These are phyloP conservation scores for Scalopus aquaticus DNA, from an alignment of 2,113 vertebrate species.

Conservation along the genomic window DNA sequence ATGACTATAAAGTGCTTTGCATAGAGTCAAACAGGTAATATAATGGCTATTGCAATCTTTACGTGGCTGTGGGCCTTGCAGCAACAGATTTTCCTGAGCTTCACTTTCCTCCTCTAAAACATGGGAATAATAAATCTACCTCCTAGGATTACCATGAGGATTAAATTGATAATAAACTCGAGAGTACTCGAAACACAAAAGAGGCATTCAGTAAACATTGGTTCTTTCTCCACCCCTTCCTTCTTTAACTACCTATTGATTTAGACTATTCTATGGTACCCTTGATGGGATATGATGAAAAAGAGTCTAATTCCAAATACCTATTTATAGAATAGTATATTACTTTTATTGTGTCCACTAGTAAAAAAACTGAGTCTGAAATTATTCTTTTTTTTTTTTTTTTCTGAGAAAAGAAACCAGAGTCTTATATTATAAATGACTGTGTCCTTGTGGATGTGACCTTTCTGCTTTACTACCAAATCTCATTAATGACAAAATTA, in stretches of 20 bases:
- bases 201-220: neutral
- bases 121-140: neutral
- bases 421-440: conserved; percentile 13
- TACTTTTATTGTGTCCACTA: conserved; percentile 18
- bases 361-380: conserved; percentile 24
- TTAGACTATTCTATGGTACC: neutral
- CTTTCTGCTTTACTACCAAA: conserved; percentile 50
- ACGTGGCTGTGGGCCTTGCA: neutral
- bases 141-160: neutral
- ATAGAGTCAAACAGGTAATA: neutral
- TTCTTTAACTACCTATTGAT: neutral
- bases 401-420: conserved; percentile 20
- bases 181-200: neutral
- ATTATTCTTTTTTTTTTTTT: conserved; percentile 20
- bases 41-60: neutral
- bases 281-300: neutral
- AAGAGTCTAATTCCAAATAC: conserved; percentile 3
- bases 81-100: neutral
- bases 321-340: neutral
- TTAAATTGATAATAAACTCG: conserved; percentile 22
- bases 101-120: neutral
- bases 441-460: neutral
- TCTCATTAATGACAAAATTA: conserved; percentile 46
- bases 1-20: neutral
- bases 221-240: neutral